phyloP scores from a whole-genome alignment of 35 echinoderm and acorn worm species.

The Apostichopus japonicus region DNA sequence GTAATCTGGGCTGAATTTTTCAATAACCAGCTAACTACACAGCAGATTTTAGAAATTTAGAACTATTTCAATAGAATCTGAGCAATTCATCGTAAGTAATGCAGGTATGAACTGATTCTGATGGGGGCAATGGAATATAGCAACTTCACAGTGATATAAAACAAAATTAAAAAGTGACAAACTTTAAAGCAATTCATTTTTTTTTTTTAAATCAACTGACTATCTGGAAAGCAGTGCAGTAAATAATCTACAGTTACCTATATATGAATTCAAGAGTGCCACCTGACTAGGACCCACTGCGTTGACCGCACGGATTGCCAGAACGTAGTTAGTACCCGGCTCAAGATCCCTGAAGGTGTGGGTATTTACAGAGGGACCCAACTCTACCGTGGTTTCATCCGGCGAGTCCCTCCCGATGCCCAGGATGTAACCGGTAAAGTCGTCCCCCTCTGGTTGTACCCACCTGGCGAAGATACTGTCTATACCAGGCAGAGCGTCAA shows the following conservation, averaged over 20 bases:
- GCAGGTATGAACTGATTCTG: too few relatives aligned
- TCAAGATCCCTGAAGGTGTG: conserved; percentile 16
- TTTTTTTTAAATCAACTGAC: too few relatives aligned
- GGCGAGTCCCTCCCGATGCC: not conserved
- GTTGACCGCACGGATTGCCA: conserved; percentile 19
- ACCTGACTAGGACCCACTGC: not conserved
- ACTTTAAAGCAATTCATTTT: too few relatives aligned
- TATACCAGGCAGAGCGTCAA: not conserved
- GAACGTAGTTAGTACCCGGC: not conserved
- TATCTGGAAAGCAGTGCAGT: too few relatives aligned
- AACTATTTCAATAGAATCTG: too few relatives aligned
- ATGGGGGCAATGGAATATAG: too few relatives aligned
- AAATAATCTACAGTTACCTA: not conserved
- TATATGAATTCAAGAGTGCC: not conserved
- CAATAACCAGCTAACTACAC: too few relatives aligned
- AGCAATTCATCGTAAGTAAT: too few relatives aligned
- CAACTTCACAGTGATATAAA: too few relatives aligned
- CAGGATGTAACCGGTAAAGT: not conserved
- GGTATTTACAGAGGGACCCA: not conserved
- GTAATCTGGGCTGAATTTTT: too few relatives aligned
- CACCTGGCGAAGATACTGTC: conserved; percentile 23
- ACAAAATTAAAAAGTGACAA: too few relatives aligned
- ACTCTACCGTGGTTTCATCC: not conserved
- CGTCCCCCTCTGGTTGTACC: not conserved
- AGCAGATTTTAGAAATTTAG: too few relatives aligned